Percentiles rank a stretch among this genome's conserved stretches.
phyloP scores from a whole-genome alignment of 2,797 vertebrate species.

The Channa striata region DNA sequence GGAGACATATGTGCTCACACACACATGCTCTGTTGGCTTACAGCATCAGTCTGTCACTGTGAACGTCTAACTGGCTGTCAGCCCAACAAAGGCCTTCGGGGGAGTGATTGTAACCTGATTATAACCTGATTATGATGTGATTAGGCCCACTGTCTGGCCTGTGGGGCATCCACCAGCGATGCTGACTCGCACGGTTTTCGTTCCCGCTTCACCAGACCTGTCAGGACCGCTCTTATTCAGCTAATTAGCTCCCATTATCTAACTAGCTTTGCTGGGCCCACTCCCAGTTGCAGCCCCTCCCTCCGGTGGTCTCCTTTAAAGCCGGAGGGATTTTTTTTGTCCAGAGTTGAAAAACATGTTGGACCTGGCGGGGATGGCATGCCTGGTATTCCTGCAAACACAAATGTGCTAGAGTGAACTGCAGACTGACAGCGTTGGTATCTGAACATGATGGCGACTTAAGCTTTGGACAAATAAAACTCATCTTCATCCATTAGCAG shows the following conservation, averaged over 20 bases:
- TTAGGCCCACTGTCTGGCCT: constrained; percentile 73
- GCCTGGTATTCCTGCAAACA: constrained; percentile 57
- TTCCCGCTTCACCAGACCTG: constrained; percentile 79
- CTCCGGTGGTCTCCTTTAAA: constrained; percentile 42
- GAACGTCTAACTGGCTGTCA: constrained; percentile 47
- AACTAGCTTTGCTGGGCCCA: constrained; percentile 59
- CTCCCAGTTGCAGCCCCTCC: constrained; percentile 59
- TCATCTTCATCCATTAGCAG: not conserved
- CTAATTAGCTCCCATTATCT: constrained; percentile 75
- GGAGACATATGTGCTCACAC: constrained; percentile 13
- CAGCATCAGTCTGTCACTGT: constrained; percentile 28
- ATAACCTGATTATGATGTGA: constrained; percentile 76
- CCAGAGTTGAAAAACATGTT: constrained; percentile 65
- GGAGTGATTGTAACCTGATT: constrained; percentile 75
- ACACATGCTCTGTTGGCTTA: constrained; percentile 48
- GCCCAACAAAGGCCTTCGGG: constrained; percentile 71
- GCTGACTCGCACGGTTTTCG: constrained; percentile 77
- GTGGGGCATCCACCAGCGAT: constrained; percentile 62
- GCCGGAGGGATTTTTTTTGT: constrained; percentile 55
- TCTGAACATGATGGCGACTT: constrained; percentile 6
- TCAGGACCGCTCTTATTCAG: constrained; percentile 74
- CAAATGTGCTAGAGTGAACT: constrained; percentile 17
- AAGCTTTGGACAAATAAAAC: not conserved
- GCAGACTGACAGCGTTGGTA: constrained; percentile 12
- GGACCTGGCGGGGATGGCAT: constrained; percentile 60